Conservation (phyloP, 2,797 vertebrate genomes). For the Pseudomugil tenellus region DNA sequence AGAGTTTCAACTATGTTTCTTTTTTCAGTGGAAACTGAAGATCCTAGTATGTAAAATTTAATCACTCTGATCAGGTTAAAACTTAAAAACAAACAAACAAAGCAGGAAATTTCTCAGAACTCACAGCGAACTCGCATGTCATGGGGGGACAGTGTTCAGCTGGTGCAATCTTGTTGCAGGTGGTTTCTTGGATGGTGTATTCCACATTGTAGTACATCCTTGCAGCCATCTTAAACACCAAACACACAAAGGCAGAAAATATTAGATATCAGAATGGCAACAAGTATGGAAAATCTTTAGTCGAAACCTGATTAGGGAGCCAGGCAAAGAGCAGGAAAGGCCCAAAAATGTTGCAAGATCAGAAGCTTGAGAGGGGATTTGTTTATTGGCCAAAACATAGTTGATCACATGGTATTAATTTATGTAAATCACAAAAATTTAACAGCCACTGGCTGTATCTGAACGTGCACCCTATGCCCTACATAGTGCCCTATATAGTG, state of each 20-base stretch:
- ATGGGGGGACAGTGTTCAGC: slow-evolving; percentile 67
- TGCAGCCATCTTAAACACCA: slow-evolving; percentile 31
- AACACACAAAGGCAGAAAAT: background rate
- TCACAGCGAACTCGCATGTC: slow-evolving; percentile 83
- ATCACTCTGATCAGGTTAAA: background rate
- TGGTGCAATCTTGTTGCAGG: slow-evolving; percentile 51
- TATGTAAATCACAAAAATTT: background rate
- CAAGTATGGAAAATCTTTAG: background rate
- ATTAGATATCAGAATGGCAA: background rate
- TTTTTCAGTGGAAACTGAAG: background rate
- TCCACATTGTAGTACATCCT: slow-evolving; percentile 45
- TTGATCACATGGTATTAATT: background rate
- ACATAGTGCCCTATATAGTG: too few species aligned
- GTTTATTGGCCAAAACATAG: background rate
- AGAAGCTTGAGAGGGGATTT: background rate
- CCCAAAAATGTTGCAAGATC: background rate
- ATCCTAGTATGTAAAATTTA: background rate
- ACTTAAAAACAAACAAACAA: background rate
- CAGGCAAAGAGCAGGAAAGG: background rate
- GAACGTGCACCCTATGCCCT: too few species aligned
- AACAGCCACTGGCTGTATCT: too few species aligned
- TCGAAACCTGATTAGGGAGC: background rate
- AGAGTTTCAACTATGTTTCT: background rate
- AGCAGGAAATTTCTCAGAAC: slow-evolving; percentile 33
- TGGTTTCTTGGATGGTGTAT: slow-evolving; percentile 73